A percentile compares a stretch with the other conserved stretches of the same genome.
Evolutionary conservation across 1,140 invertebrate genomes (phyloP).

Genomic region (Caenorhabditis tropicalis): DNA sequence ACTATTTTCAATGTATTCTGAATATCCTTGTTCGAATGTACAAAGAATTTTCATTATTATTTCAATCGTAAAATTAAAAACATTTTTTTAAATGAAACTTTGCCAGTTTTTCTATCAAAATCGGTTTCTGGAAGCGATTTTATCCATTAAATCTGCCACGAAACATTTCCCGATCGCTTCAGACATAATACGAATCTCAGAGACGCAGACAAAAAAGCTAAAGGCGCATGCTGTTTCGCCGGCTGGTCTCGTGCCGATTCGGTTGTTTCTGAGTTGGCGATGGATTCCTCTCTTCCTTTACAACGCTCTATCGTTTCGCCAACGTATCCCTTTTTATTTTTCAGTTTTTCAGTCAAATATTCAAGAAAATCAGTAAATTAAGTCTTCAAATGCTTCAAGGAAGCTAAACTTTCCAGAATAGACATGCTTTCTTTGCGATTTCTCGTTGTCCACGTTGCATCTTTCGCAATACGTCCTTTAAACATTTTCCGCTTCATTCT

Average conservation of each 20-base stretch:
- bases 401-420: no score
- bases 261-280: slow-evolving; percentile 24
- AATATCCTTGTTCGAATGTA: no score
- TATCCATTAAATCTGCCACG: slow-evolving; percentile 25
- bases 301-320: neutral
- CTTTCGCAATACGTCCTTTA: neutral
- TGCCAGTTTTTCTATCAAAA: neutral
- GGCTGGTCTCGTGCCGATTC: neutral
- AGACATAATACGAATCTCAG: neutral
- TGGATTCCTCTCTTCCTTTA: neutral
- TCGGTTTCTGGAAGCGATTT: neutral
- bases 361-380: neutral
- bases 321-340: neutral
- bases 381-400: neutral
- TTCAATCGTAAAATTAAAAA: no score
- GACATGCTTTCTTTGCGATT: no score
- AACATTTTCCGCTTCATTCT: neutral
- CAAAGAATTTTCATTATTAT: no score
- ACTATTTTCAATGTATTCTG: no score
- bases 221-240: neutral
- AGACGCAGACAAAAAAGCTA: slow-evolving; percentile 6
- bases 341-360: neutral
- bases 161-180: neutral
- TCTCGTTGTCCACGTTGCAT: neutral
- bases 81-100: neutral